Evolutionary conservation across 1,140 invertebrate species (phyloP).

Genomic region (Cheumatopsyche charites): DNA sequence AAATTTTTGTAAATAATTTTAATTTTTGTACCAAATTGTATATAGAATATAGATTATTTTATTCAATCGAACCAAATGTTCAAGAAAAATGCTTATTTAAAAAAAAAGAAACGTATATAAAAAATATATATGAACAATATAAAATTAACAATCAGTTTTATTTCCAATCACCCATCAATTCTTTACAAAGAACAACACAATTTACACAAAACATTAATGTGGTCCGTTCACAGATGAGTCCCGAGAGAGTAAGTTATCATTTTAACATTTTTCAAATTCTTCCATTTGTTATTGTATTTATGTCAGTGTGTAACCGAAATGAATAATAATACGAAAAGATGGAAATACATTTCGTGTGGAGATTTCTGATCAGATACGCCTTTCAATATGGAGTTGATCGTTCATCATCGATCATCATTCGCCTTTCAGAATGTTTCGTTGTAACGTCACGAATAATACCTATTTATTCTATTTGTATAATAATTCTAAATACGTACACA

Average conservation of each 20-base stretch:
- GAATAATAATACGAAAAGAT: background rate
- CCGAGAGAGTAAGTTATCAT: constrained; percentile 42
- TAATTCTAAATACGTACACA: background rate
- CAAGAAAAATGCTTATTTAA: constrained; percentile 45
- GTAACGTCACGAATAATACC: constrained; percentile 2
- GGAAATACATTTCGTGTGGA: background rate
- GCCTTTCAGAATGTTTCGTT: background rate
- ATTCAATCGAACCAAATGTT: constrained; percentile 47
- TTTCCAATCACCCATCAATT: background rate
- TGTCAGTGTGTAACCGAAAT: constrained; percentile 13
- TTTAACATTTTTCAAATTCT: constrained; percentile 30
- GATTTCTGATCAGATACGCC: constrained; percentile 20
- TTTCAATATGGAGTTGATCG: constrained; percentile 31
- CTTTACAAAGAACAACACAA: background rate
- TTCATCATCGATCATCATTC: constrained; percentile 38
- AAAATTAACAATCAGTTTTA: constrained; percentile 2
- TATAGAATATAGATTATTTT: constrained; percentile 46
- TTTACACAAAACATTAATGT: constrained; percentile 1
- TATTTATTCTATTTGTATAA: background rate
- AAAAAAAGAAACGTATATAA: constrained; percentile 41
- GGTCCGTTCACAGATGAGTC: constrained; percentile 27
- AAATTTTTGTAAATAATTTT: constrained; percentile 44
- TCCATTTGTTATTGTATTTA: background rate
- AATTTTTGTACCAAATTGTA: constrained; percentile 46
- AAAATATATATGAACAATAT: constrained; percentile 27